These are phyloP conservation scores for Leptothorax acervorum DNA, from an alignment of 2,888 invertebrate species.

Conservation along the genomic window DNA sequence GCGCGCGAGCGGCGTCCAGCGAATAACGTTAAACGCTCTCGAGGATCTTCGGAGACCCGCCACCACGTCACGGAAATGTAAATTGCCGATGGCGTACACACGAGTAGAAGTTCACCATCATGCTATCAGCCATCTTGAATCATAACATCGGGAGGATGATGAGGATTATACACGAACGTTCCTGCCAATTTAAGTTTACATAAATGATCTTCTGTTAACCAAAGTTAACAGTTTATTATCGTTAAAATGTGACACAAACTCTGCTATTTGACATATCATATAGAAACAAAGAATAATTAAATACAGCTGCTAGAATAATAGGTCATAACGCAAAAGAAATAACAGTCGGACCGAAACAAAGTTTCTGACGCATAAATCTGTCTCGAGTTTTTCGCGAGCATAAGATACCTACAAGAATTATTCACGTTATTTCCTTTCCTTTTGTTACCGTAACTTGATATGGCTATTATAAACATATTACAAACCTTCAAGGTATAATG, in stretches of 20 bases:
- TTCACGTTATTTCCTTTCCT: background rate
- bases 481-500: background rate
- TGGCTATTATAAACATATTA: background rate
- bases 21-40: conserved; percentile 46
- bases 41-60: conserved; percentile 46
- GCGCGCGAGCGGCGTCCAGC: conserved; percentile 25
- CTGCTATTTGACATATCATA: background rate
- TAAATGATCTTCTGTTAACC: background rate
- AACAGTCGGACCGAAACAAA: background rate
- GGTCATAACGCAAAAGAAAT: background rate
- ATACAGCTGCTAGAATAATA: background rate
- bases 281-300: conserved; percentile 8
- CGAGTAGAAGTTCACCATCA: background rate
- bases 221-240: background rate
- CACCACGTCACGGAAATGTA: conserved; percentile 1
- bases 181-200: conserved; percentile 1
- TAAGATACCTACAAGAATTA: background rate
- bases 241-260: background rate
- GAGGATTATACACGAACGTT: background rate
- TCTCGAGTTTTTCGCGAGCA: background rate
- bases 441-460: background rate
- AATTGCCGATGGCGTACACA: conserved; percentile 30
- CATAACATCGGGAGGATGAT: background rate
- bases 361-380: background rate
- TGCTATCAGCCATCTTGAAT: conserved; percentile 2